Evolutionary conservation across 1,140 invertebrate genomes (phyloP).

Genomic region (Phthorimaea operculella): DNA sequence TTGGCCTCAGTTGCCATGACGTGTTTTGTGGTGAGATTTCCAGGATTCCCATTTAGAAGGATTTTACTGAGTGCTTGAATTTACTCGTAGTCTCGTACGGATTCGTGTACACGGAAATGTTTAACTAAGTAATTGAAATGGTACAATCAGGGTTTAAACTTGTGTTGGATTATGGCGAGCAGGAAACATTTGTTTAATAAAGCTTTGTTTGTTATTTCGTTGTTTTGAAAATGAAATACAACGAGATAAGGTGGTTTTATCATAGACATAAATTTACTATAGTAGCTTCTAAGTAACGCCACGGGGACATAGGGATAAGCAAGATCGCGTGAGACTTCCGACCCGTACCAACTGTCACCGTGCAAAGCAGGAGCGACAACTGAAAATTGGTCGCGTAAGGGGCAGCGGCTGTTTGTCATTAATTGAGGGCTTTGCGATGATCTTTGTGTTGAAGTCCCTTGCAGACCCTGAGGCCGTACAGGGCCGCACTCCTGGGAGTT

Average conservation of each 20-base stretch:
- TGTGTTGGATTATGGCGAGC: too few species aligned
- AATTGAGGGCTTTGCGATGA: conserved; percentile 62
- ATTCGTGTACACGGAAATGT: background rate
- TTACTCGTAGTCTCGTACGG: background rate
- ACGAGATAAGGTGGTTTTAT: too few species aligned
- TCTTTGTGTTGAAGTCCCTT: conserved; percentile 41
- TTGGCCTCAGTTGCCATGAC: conserved; percentile 45
- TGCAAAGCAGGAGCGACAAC: conserved; percentile 51
- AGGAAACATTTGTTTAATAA: too few species aligned
- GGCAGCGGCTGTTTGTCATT: conserved; percentile 55
- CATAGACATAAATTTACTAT: background rate
- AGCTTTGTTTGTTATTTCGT: too few species aligned
- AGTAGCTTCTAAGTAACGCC: background rate
- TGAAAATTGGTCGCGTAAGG: conserved; percentile 55
- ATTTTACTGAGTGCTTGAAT: conserved; percentile 10
- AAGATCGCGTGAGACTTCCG: conserved; percentile 27
- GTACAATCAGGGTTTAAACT: too few species aligned
- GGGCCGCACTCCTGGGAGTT: conserved; percentile 57
- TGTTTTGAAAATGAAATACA: too few species aligned
- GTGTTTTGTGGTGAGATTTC: conserved; percentile 47
- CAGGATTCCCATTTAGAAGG: conserved; percentile 12
- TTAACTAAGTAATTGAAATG: background rate
- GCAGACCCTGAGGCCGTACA: conserved; percentile 26
- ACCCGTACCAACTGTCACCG: conserved; percentile 51
- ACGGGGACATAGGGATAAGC: conserved; percentile 24